phyloP scores from a whole-genome alignment of 2,888 invertebrate genomes.

The Athripsodes cinereus region DNA sequence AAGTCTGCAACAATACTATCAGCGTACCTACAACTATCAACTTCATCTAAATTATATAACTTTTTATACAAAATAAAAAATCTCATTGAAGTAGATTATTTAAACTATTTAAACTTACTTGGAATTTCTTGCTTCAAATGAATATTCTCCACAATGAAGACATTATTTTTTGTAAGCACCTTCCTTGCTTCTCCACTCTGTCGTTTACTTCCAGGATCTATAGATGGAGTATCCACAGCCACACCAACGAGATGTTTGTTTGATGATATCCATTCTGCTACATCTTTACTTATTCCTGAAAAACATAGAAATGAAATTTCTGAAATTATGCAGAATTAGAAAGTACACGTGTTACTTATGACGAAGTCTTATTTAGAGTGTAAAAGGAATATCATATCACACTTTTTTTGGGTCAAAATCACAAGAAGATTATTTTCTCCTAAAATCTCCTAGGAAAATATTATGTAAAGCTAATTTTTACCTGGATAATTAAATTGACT shows the following conservation, averaged over 20 bases:
- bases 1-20: not conserved
- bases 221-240: constrained; percentile 58
- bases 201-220: constrained; percentile 53
- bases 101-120: too few species aligned
- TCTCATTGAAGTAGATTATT: too few species aligned
- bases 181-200: constrained; percentile 33
- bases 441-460: too few species aligned
- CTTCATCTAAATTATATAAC: too few species aligned
- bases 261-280: constrained; percentile 55
- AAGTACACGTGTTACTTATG: not conserved
- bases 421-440: too few species aligned
- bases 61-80: too few species aligned
- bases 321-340: not conserved
- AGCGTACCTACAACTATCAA: too few species aligned
- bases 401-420: too few species aligned
- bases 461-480: too few species aligned
- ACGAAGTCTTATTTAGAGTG: too few species aligned
- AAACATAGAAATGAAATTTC: not conserved
- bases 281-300: constrained; percentile 50
- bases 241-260: constrained; percentile 56
- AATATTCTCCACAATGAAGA: constrained; percentile 58
- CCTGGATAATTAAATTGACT: constrained; percentile 32
- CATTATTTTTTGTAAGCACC: constrained; percentile 44
- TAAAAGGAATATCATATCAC: too few species aligned
- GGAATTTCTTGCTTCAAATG: constrained; percentile 42